Base-by-base conservation (phyloP, 2,888 invertebrate genomes). In the Odontocolon sp. region DNA sequence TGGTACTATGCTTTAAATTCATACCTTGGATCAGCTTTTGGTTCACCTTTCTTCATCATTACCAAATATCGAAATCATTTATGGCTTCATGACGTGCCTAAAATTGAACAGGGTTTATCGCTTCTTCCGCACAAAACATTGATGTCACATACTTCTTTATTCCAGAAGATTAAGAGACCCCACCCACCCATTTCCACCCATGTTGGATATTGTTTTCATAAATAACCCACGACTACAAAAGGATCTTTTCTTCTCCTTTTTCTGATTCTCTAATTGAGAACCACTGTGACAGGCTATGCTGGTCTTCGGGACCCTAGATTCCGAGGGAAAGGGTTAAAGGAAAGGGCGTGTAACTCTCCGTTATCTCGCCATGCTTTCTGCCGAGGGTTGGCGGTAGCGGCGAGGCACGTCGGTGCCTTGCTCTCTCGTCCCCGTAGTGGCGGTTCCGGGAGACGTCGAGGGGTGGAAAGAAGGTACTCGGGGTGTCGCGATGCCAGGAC, bases 301-400 rank as follows among this genome's bases (percentile, higher is more conserved):
- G 57, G 77, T 59, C 28, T 69, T 64, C n/a, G 61, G 67, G 36
- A 68, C 31, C 45, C 50, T 63, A 68, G 45, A 64, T 64, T 57
- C 26, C 18, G 33, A 21, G 36, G 80, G 75, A 83, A 86, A 87
- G 88, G 87, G 87, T 87, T 87, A 85, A 84, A 82, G 86, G 84
- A 86, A 72, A 84, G 86, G 88, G 87, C 85, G 86, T 87, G 87
- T 88, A 88, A 88, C 88, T 87, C 87, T 85, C 83, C 86, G 88
- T 89, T 90, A 89, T 90, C 89, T 89, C 86, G 84, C 80, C 80
- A 86, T 85, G 86, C 85, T 89, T 87, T 87, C 87, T 85, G 61
- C 57, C 69, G 70, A 74, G 76, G 81, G 81, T 75, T 75, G 63
- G 47, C 72, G 52, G 68, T 74, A 70, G 79, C 76, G 78, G 80